Conservation (phyloP, 2,888 invertebrate species). For the Scaptomyza cyrtandrae region DNA sequence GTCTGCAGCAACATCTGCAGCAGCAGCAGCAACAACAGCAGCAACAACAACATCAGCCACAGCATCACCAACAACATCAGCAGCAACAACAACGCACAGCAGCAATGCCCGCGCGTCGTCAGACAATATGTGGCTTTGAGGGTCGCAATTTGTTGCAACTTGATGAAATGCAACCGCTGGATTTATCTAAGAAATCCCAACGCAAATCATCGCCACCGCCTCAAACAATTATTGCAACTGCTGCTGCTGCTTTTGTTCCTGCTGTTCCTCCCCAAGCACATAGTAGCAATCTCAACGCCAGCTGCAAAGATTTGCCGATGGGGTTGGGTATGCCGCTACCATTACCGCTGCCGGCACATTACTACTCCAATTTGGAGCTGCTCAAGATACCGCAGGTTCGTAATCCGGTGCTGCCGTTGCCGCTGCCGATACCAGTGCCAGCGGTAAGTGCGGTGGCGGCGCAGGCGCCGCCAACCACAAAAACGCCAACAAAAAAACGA, state of each 20-base stretch:
- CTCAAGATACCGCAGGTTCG: conserved; percentile 81
- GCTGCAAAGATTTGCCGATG: conserved; percentile 3
- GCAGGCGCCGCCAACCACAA: conserved; percentile 4
- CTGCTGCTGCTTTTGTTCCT: conserved; percentile 1
- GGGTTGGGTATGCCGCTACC: conserved; percentile 7
- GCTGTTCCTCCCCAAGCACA: conserved; percentile 1
- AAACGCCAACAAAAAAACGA: conserved; percentile 51
- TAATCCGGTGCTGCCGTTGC: conserved; percentile 60
- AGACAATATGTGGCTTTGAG: conserved; percentile 82
- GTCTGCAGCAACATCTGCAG: conserved; percentile 3
- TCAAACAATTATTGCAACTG: neutral
- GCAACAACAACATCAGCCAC: neutral
- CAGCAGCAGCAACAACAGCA: conserved; percentile 33
- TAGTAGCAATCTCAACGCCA: neutral
- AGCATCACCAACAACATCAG: conserved; percentile 18
- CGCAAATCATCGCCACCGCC: conserved; percentile 48
- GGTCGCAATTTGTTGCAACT: conserved; percentile 65
- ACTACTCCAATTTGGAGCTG: conserved; percentile 80
- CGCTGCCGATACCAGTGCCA: conserved; percentile 26
- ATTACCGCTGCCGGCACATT: conserved; percentile 52
- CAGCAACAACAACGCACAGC: conserved; percentile 44
- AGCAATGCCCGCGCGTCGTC: conserved; percentile 72
- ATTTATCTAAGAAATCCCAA: conserved; percentile 81
- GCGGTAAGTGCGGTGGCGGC: conserved; percentile 4
- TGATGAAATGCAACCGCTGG: conserved; percentile 82